A percentile compares a stretch with the other conserved stretches of the same genome.
Evolutionary conservation across 2,888 invertebrate genomes (phyloP).

Genomic region (Noctua janthe): DNA sequence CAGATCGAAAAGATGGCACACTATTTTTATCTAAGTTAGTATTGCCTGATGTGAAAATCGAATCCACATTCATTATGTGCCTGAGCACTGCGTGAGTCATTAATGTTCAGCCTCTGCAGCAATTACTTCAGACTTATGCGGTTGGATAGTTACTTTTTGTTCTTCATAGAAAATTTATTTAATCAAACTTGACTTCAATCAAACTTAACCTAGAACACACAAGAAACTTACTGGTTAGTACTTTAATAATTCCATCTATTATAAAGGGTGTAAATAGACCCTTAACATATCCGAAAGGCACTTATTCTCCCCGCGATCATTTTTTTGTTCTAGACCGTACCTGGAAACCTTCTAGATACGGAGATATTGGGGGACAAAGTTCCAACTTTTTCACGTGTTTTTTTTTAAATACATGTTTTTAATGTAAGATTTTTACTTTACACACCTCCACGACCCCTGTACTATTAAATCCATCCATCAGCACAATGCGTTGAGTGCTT

Average conservation of each 20-base stretch:
- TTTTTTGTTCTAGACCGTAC: too few relatives aligned
- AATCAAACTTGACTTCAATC: not conserved
- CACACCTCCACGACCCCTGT: too few relatives aligned
- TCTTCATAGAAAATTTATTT: not conserved
- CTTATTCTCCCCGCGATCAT: too few relatives aligned
- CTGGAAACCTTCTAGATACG: too few relatives aligned
- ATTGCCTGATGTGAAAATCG: not conserved
- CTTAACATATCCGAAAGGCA: too few relatives aligned
- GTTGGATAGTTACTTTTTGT: not conserved
- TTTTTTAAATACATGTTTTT: too few relatives aligned
- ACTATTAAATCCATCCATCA: too few relatives aligned
- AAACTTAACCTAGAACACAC: not conserved
- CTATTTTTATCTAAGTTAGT: not conserved
- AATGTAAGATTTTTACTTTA: too few relatives aligned
- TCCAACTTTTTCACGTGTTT: too few relatives aligned
- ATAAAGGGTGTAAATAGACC: too few relatives aligned
- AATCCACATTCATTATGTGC: not conserved
- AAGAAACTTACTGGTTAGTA: not conserved
- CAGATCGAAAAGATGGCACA: not conserved
- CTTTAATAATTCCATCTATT: not conserved
- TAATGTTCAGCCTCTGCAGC: not conserved
- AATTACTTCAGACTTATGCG: not conserved
- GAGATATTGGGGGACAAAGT: too few relatives aligned
- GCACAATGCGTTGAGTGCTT: too few relatives aligned
- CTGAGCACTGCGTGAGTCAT: not conserved